A percentile compares a stretch with the other conserved stretches of the same genome.
Conservation (phyloP, 23 tunicate genomes). For the Ascidia mentula region DNA sequence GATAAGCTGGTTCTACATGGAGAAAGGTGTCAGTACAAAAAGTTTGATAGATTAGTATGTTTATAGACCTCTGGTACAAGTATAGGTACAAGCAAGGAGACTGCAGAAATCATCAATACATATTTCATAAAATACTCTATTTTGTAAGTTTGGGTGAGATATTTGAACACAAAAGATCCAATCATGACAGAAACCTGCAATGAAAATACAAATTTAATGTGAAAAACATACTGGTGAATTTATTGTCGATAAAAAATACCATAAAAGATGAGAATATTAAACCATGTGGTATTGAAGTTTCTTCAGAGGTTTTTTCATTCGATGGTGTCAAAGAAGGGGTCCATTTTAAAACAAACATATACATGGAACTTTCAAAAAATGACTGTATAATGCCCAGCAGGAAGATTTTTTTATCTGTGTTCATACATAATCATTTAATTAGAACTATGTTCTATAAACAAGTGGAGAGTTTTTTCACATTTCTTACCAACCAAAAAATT, state of each 20-base stretch:
- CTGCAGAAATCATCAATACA: conserved; percentile 28
- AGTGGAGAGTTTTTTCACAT: too few relatives aligned
- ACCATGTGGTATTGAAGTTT: conserved; percentile 52
- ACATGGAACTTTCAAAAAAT: conserved; percentile 79
- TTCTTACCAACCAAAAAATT: too few relatives aligned
- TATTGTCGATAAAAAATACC: conserved; percentile 18
- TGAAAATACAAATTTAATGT: not conserved
- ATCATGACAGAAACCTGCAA: conserved; percentile 61
- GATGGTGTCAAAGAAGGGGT: conserved; percentile 56
- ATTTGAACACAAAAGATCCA: conserved; percentile 47
- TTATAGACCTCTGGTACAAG: conserved; percentile 22
- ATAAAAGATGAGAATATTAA: conserved; percentile 67
- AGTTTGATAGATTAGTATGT: not conserved
- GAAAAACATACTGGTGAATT: not conserved
- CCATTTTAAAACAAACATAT: conserved; percentile 74
- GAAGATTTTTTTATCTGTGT: conserved; percentile 41
- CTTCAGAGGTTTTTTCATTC: not conserved
- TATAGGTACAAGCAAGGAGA: conserved; percentile 33
- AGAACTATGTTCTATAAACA: too few relatives aligned
- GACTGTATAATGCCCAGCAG: conserved; percentile 61
- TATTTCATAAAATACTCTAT: conserved; percentile 51
- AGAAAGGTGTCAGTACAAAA: not conserved
- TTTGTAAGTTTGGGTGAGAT: not conserved
- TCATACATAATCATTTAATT: too few relatives aligned
- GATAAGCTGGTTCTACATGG: not conserved